phyloP scores from a whole-genome alignment of 2,797 vertebrate genomes.

The Megalops cyprinoides region DNA sequence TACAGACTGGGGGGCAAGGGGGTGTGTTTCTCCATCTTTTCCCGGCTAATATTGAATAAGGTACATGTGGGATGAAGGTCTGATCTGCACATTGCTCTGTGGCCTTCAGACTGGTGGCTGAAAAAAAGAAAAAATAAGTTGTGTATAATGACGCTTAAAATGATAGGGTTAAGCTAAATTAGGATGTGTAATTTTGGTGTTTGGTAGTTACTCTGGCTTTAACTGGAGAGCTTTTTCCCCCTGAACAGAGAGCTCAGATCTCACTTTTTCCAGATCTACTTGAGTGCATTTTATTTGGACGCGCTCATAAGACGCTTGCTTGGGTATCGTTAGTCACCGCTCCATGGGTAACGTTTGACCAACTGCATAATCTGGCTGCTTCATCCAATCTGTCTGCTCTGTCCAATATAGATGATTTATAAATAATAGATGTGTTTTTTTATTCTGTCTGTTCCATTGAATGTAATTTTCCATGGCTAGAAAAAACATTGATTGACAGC shows the following conservation, averaged over 20 bases:
- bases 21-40: slow-evolving; percentile 16
- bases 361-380: background rate
- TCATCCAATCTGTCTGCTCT: background rate
- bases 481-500: background rate
- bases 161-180: slow-evolving; percentile 75
- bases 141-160: slow-evolving; percentile 50
- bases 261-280: background rate
- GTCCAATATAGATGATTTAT: background rate
- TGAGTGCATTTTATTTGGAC: background rate
- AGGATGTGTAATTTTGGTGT: slow-evolving; percentile 78
- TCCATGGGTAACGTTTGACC: background rate
- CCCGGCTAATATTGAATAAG: slow-evolving; percentile 24
- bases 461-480: slow-evolving; percentile 11
- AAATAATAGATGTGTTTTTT: background rate
- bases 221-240: slow-evolving; percentile 29
- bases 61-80: background rate
- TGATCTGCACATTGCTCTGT: background rate
- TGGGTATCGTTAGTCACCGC: slow-evolving; percentile 4
- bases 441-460: background rate
- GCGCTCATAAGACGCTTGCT: background rate
- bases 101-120: background rate
- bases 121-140: background rate
- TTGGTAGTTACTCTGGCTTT: slow-evolving; percentile 73
- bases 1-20: slow-evolving; percentile 55
- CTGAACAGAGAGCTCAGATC: background rate